Evolutionary conservation across 1,140 invertebrate genomes (phyloP), one percentile per base, ranked within the genome.

Genomic region (Antheraea pernyi): DNA sequence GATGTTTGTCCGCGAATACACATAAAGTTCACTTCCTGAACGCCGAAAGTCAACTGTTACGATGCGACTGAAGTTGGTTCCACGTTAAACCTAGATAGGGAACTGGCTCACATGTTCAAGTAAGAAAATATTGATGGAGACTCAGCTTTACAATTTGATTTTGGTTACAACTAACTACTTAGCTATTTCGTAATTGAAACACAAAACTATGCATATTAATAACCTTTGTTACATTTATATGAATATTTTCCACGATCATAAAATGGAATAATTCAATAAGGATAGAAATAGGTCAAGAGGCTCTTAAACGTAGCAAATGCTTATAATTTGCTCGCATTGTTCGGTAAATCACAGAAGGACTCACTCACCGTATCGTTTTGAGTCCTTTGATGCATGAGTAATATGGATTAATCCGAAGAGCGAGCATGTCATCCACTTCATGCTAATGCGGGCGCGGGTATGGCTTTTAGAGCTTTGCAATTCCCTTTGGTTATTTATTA

Each of bases 301-400:
- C 73, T 76, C 77, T 84, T 74, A 80, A 70, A 77, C 68, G 79
- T 88, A 79, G 81, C 82, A 72, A 84, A 82, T 77, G 80, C 81
- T 84, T 83, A 85, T 89, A 87, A 88, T 89, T 86, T 84, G 75
- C 75, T 72, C 70, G 79, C 80, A 91, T 91, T 90, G 88, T 91
- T 89, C 84, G 68, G 71, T 75, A 78, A 88, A 85, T 88, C 86
- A 77, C 79, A 79, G 72, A 70, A 81, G 85, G 77, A 83, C 77
- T 68, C 74, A 76, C 81, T 90, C 73, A 85, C 83, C 82, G 87
- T 86, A 72, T 80, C 77, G 77, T 80, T 85, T 75, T 69, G 76
- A 79, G 78, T 74, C 82, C 88, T 91, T 91, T 91, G 88, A 90
- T 88, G 89, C 88, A 89, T 91, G 83, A 75, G 74, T 91, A 90